phyloP scores from a whole-genome alignment of 2,888 invertebrate species.

The Lycaena phlaeas region DNA sequence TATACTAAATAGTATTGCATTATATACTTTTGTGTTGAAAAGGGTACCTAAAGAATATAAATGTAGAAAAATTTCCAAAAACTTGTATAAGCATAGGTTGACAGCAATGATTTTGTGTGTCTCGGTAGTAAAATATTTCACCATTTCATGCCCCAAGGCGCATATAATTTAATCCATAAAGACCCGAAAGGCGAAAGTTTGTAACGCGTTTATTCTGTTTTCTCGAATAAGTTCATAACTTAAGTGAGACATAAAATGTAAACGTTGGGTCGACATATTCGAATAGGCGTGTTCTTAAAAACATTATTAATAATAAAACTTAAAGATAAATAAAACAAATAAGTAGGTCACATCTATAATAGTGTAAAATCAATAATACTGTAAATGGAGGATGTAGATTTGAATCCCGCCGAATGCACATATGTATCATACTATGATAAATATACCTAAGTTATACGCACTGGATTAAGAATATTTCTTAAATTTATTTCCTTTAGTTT shows the following conservation, averaged over 20 bases:
- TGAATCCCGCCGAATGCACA: too few species aligned
- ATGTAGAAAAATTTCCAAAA: neutral
- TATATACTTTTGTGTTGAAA: too few species aligned
- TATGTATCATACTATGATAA: too few species aligned
- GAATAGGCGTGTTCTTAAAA: neutral
- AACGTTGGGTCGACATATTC: neutral
- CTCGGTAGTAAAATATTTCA: constrained; percentile 63
- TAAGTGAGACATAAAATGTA: constrained; percentile 28
- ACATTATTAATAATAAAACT: too few species aligned
- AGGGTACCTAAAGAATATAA: neutral
- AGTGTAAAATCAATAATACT: too few species aligned
- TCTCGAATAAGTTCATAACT: constrained; percentile 40
- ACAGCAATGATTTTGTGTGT: constrained; percentile 47
- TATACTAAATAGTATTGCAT: too few species aligned
- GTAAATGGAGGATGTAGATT: too few species aligned
- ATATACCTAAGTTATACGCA: too few species aligned
- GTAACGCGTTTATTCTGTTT: constrained; percentile 55
- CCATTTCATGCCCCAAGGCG: constrained; percentile 58
- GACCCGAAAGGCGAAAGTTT: constrained; percentile 57
- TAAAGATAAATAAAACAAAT: too few species aligned
- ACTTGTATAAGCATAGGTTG: constrained; percentile 34
- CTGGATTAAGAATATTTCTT: too few species aligned
- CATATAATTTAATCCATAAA: constrained; percentile 66
- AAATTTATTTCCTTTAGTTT: too few species aligned
- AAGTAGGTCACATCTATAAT: too few species aligned